These are phyloP conservation scores for Xenopus borealis DNA, from an alignment of 2,113 vertebrate genomes.

Conservation along the genomic window DNA sequence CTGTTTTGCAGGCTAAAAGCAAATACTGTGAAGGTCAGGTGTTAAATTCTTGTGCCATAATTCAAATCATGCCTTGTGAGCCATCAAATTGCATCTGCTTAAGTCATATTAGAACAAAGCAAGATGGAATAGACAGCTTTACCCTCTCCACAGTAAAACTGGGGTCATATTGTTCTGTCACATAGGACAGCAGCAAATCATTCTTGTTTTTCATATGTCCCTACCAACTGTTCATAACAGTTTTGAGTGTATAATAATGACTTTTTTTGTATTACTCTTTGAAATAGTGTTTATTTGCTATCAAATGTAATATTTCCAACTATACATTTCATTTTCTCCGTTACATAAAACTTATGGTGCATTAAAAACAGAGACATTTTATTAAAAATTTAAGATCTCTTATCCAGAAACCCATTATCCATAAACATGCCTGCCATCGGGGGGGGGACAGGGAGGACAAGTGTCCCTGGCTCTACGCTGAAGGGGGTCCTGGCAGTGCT, in stretches of 20 bases:
- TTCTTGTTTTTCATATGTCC: not conserved
- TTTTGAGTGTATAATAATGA: not conserved
- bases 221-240: not conserved
- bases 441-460: too few species aligned
- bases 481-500: too few species aligned
- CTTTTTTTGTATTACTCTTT: too few species aligned
- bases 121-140: slow-evolving; percentile 51
- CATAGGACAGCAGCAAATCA: slow-evolving; percentile 22
- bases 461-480: too few species aligned
- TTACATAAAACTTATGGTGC: too few species aligned
- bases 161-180: slow-evolving; percentile 48
- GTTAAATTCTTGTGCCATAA: slow-evolving; percentile 50
- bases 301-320: too few species aligned
- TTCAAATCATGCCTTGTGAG: slow-evolving; percentile 50
- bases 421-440: too few species aligned
- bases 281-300: too few species aligned
- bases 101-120: slow-evolving; percentile 50
- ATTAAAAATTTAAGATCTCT: too few species aligned
- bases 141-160: slow-evolving; percentile 51
- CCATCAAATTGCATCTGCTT: slow-evolving; percentile 56
- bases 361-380: too few species aligned
- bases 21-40: slow-evolving; percentile 54
- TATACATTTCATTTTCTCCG: too few species aligned
- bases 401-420: too few species aligned
- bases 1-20: slow-evolving; percentile 45